Percentiles rank a stretch among this genome's conserved stretches.
Conservation (phyloP, 1,140 invertebrate species). For the Hetaerina americana region DNA sequence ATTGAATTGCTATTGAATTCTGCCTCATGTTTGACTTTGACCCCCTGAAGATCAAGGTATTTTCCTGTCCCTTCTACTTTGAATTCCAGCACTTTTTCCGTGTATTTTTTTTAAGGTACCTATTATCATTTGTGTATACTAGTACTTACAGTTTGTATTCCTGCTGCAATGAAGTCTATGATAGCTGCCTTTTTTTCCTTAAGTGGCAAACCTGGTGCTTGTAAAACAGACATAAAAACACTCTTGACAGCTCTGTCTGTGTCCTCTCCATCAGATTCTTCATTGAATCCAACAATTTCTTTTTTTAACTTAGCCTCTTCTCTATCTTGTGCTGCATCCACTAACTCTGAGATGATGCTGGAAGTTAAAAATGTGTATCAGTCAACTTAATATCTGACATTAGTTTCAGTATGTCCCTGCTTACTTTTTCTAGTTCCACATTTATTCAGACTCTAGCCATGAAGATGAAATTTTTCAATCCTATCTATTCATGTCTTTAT, state of each 20-base stretch:
- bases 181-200: slow-evolving; percentile 71
- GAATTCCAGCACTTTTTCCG: neutral
- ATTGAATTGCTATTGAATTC: too few relatives aligned
- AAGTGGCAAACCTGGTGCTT: slow-evolving; percentile 53
- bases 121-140: slow-evolving; percentile 2
- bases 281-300: slow-evolving; percentile 46
- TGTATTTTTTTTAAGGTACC: neutral
- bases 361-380: too few relatives aligned
- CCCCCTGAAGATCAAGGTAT: too few relatives aligned
- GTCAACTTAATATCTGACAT: too few relatives aligned
- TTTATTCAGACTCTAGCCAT: too few relatives aligned
- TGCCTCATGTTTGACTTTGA: too few relatives aligned
- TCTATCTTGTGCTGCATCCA: slow-evolving; percentile 45
- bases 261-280: slow-evolving; percentile 60
- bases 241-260: slow-evolving; percentile 45
- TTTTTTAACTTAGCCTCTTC: slow-evolving; percentile 32
- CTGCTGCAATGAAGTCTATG: slow-evolving; percentile 74
- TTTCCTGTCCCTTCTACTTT: too few relatives aligned
- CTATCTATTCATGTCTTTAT: too few relatives aligned
- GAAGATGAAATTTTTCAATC: too few relatives aligned
- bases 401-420: too few relatives aligned
- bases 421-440: too few relatives aligned
- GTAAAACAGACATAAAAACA: slow-evolving; percentile 60
- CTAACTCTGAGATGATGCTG: slow-evolving; percentile 65
- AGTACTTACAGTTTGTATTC: slow-evolving; percentile 65